phyloP scores from a whole-genome alignment of 2,113 vertebrate genomes.

The Labeo rohita region DNA sequence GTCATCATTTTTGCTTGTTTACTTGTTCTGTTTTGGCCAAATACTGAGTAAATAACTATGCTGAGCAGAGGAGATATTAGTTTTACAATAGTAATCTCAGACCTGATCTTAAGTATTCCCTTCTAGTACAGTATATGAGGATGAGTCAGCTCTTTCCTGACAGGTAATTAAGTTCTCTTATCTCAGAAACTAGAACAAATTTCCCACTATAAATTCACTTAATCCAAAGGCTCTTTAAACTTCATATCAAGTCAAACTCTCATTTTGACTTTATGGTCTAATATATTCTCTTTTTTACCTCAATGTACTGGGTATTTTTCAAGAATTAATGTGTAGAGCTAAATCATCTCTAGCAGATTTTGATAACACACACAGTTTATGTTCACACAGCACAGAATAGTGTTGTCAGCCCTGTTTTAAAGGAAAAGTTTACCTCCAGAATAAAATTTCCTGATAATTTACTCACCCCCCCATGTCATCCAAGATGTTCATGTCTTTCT shows the following conservation, averaged over 20 bases:
- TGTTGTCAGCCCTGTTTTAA: background rate
- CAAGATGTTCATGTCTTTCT: too few species aligned
- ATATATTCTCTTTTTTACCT: background rate
- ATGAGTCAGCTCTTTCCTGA: constrained; percentile 7
- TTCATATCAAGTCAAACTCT: constrained; percentile 15
- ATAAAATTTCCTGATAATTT: too few species aligned
- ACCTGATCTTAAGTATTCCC: background rate
- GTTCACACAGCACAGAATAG: background rate
- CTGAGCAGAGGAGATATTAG: background rate
- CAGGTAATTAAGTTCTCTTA: constrained; percentile 36
- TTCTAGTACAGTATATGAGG: constrained; percentile 2
- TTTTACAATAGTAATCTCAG: constrained; percentile 7
- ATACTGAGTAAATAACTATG: background rate
- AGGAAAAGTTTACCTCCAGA: background rate
- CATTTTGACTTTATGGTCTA: constrained; percentile 7
- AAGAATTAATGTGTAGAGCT: background rate
- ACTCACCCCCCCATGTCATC: too few species aligned
- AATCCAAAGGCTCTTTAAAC: constrained; percentile 11
- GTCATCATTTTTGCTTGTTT: background rate
- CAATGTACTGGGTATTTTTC: background rate
- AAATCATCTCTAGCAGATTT: background rate
- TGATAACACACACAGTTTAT: background rate
- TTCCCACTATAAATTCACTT: constrained; percentile 5
- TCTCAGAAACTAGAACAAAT: constrained; percentile 10
- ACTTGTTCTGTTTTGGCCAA: background rate